phyloP scores from a whole-genome alignment of 1,140 invertebrate species.

The Heliconius eleuchia region DNA sequence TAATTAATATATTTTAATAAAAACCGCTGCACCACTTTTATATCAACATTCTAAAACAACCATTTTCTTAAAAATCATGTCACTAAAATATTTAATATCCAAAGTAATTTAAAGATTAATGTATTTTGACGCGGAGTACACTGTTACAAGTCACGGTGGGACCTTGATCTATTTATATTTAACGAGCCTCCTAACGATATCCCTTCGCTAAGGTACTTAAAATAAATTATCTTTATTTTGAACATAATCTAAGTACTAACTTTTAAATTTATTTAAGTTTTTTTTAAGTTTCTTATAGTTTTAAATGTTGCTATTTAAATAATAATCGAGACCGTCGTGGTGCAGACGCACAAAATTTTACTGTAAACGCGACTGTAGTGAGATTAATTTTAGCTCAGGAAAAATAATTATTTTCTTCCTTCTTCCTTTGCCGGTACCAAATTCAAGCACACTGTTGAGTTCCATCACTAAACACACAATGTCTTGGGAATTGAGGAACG shows the following conservation, averaged over 20 bases:
- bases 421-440: too few relatives aligned
- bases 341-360: too few relatives aligned
- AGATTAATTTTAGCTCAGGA: too few relatives aligned
- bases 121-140: background rate
- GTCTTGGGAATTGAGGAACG: too few relatives aligned
- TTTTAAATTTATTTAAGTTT: background rate
- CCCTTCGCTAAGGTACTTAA: background rate
- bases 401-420: too few relatives aligned
- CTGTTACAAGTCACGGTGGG: background rate
- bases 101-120: constrained; percentile 2
- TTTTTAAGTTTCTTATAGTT: background rate
- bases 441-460: too few relatives aligned
- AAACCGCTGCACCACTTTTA: too few relatives aligned
- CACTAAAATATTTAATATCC: background rate
- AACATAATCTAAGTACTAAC: background rate
- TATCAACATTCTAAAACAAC: background rate
- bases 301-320: too few relatives aligned
- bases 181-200: constrained; percentile 9
- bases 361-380: too few relatives aligned
- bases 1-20: too few relatives aligned
- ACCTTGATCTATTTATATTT: constrained; percentile 13
- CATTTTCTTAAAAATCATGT: background rate
- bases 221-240: background rate
- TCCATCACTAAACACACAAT: too few relatives aligned
- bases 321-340: too few relatives aligned